Conservation (phyloP, 2,888 invertebrate species). For the Carpatolechia fugitivella region DNA sequence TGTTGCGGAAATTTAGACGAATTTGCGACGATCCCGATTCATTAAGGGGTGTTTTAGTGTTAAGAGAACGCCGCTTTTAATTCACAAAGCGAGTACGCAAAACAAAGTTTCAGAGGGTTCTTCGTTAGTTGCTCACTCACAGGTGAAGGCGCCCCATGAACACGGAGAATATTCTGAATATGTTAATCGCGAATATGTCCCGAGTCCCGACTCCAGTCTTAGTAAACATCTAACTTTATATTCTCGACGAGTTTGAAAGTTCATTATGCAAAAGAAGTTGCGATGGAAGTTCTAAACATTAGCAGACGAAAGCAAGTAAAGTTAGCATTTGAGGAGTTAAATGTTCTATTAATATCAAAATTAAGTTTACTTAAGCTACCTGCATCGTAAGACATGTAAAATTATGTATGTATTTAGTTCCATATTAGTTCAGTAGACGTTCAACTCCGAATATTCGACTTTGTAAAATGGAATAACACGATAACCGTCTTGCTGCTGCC, state of each 20-base stretch:
- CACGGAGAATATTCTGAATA: slow-evolving; percentile 30
- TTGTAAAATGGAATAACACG: background rate
- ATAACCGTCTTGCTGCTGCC: slow-evolving; percentile 17
- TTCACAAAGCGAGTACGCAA: slow-evolving; percentile 64
- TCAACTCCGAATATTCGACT: background rate
- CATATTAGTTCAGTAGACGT: background rate
- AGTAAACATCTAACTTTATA: slow-evolving; percentile 18
- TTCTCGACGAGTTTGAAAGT: slow-evolving; percentile 8
- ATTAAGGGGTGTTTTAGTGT: slow-evolving; percentile 68
- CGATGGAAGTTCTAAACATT: background rate
- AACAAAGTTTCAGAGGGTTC: slow-evolving; percentile 66
- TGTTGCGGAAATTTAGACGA: slow-evolving; percentile 72
- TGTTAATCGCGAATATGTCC: slow-evolving; percentile 28
- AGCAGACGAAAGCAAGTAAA: background rate
- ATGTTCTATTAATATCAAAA: background rate
- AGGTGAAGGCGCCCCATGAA: slow-evolving; percentile 29
- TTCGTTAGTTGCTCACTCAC: slow-evolving; percentile 70
- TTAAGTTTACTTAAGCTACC: background rate
- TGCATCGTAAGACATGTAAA: too few species aligned
- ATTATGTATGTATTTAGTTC: background rate
- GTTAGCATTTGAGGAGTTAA: background rate
- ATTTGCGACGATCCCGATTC: slow-evolving; percentile 71
- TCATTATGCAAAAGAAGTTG: slow-evolving; percentile 5
- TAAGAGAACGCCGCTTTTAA: slow-evolving; percentile 62
- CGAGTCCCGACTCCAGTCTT: slow-evolving; percentile 18